Percentiles rank a stretch among this genome's conserved stretches.
phyloP scores from a whole-genome alignment of 2,797 vertebrate species.

The Anguilla megastoma region DNA sequence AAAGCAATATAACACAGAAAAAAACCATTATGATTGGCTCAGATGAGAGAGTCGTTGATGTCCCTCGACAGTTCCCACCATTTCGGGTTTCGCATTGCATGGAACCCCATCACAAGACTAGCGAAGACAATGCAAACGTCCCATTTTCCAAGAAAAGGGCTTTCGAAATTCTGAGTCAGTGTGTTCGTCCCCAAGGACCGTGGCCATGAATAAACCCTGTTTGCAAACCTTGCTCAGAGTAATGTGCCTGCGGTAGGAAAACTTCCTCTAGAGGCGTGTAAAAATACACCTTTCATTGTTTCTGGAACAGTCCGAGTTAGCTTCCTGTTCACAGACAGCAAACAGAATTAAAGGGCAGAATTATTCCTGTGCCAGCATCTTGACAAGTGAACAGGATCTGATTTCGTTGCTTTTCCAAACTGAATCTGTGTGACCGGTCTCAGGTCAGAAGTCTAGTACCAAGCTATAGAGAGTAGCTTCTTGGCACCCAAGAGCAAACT shows the following conservation, averaged over 20 bases:
- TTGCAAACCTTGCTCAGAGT: not conserved
- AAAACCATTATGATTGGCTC: not conserved
- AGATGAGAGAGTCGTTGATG: not conserved
- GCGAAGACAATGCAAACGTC: not conserved
- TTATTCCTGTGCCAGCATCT: not conserved
- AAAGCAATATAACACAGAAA: not conserved
- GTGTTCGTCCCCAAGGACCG: not conserved
- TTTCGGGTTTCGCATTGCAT: not conserved
- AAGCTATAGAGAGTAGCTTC: not conserved
- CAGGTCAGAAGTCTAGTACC: not conserved
- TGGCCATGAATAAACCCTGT: conserved; percentile 4
- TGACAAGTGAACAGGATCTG: not conserved
- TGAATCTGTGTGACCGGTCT: not conserved
- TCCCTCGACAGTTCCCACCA: not conserved
- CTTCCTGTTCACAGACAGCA: not conserved
- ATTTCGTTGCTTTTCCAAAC: not conserved
- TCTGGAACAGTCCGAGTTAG: not conserved
- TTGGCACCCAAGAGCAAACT: not conserved
- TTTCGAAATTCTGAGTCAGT: not conserved
- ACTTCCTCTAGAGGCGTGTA: not conserved
- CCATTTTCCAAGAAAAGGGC: not conserved
- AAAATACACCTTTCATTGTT: conserved; percentile 8
- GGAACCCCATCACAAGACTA: not conserved
- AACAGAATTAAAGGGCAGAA: not conserved
- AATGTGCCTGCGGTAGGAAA: not conserved